Evolutionary conservation across 2,797 vertebrate genomes (phyloP), one percentile per base, ranked within the genome.

Genomic region (Centroberyx gerrardi): DNA sequence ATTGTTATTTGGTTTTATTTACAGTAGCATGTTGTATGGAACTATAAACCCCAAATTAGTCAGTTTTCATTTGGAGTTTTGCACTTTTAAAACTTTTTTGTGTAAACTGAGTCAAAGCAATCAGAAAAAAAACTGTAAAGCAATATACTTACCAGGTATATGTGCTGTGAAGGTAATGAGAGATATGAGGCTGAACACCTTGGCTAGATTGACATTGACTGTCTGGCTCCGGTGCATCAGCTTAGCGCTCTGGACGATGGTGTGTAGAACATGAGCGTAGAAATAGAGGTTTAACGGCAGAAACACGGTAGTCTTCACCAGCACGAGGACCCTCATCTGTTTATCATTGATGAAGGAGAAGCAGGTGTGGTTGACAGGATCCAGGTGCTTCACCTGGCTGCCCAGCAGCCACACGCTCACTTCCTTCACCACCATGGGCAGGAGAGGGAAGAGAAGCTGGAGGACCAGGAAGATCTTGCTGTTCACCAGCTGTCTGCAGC

Each of bases 341-440:
- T 76, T 17, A 40, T 89, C 90, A 54, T 92, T 91, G 36, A 86
- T 90, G 67, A 87, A 92, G 81, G 84, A 92, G 54, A 94, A 94
- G 15, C 82, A 94, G 46, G 92, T 93, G 66, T 88, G 81, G 44
- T 88, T 72, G 55, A 73, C 72, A 42, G 59, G 31, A 52, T 94
- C 75, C 28, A 92, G 85, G 78, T 90, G 87, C 46, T 67, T 22
- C 63, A 83, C 81, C 5, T 31, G 78, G 56, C 49, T 49, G 42
- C 52, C 72, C 28, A 83, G 14, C 15, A 85, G 28, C 86, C 91
- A 78, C 70, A 92, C 66, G 62, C 59, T 72, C 36, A 94, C 68
- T 72, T 90, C 69, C 77, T 89, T 92, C 70, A 75, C 55, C 69
- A 84, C 83, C 44, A 86, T 80, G 1, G 84, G 81, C 4, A 92